These are phyloP conservation scores for Metacarcinus magister DNA, from an alignment of 2,888 invertebrate species.

Conservation along the genomic window DNA sequence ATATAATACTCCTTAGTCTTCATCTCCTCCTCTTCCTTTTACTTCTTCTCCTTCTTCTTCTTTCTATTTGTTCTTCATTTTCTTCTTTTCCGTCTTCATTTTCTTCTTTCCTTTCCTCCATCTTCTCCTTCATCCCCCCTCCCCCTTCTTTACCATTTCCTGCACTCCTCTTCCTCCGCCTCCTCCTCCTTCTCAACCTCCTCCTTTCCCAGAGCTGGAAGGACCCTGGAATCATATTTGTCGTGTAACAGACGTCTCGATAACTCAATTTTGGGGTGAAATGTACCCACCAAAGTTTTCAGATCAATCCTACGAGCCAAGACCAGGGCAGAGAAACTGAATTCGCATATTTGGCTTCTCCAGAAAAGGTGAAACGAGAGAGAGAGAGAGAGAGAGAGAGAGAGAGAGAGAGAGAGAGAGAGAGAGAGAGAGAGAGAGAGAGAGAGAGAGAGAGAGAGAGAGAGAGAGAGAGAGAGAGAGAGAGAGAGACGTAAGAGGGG, in stretches of 20 bases:
- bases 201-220: constrained; percentile 10
- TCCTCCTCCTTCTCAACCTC: background rate
- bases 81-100: background rate
- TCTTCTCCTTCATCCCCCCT: background rate
- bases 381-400: constrained; percentile 34
- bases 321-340: constrained; percentile 60
- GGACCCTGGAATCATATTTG: constrained; percentile 72
- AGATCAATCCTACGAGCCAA: constrained; percentile 55
- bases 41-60: background rate
- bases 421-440: background rate
- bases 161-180: background rate
- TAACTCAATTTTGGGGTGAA: constrained; percentile 76
- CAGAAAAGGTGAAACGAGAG: background rate
- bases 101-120: background rate
- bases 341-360: constrained; percentile 63
- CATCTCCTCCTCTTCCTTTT: background rate
- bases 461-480: background rate
- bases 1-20: no score
- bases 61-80: background rate
- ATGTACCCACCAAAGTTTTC: constrained; percentile 69
- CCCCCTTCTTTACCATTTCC: background rate
- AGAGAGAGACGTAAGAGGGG: background rate
- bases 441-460: background rate
- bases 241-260: constrained; percentile 74
- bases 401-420: constrained; percentile 26